Base-by-base conservation (phyloP, 1,140 invertebrate species). In the Procambarus clarkii region DNA sequence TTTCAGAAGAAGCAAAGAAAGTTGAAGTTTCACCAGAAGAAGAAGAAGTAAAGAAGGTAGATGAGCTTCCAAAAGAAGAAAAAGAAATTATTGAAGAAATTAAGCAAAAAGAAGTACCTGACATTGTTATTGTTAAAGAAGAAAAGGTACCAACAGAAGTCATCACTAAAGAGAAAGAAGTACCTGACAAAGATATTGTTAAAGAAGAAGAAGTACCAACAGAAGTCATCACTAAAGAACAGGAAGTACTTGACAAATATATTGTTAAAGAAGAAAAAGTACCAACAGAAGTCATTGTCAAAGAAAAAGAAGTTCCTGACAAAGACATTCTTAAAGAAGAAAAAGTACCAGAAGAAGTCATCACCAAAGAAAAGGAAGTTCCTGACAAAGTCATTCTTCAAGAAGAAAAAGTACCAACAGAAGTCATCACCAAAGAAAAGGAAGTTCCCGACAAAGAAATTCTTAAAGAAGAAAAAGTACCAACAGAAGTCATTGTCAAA, bases 1-100 rank as follows among this genome's bases (percentile, higher is more conserved):
- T 86, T 9, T 87, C 74, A 48, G 76, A 76, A 79, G 80, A 92
- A 50, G 81, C 84, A 60, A 82, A 88, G 58, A 86, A 88, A 71
- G 69, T 15, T 4, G 71, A 77, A 86, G 69, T 15, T 2, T 9
- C 46, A 15, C 46, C 9, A 18, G 46, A 86, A 48, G 69, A 74
- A n/a, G 69, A 44, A 21, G 60, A 85, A 15, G 83, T 44, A 34
- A 34, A 21, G 34, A 80, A 78, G 34, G 77, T 79, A 54, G 58
- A n/a, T 18, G 48, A 50, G 3, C n/a, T 34, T 45, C 34, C n/a
- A 34, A 78, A 60, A 21, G 77, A 86, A 46, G 34, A 44, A 45
- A 77, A 80, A 88, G 58, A 60, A 54, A 11, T 54, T 4, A 46
- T 54, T 77, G 69, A 9, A 21, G 13, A 18, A 46, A 48, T 15